Base-by-base conservation (phyloP, 2,888 invertebrate species). In the Rotaria socialis region DNA sequence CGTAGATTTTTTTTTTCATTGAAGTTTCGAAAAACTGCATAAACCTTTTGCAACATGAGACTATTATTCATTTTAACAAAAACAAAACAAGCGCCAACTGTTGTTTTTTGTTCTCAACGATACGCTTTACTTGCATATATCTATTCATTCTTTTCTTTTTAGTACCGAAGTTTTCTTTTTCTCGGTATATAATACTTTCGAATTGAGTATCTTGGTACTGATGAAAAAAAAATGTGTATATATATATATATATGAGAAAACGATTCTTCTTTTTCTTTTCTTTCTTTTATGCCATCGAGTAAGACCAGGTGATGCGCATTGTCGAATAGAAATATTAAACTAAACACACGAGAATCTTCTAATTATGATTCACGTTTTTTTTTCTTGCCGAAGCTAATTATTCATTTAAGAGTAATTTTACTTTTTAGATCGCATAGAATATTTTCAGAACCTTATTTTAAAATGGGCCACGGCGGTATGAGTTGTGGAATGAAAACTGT, bases 401-500 rank as follows among this genome's bases (percentile, higher is more conserved):
- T 41, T 19, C 0, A 16, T 27, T 67, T 7, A 67, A 67, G 4
- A 2, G 16, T 5, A 4, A 56, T 16, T 19, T 67, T 67, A 2
- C 5, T 19, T 67, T 67, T 67, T 11, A 67, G 67, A 67, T 19
- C n/a, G 27, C 1, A 27, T 35, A 67, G 6, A 67, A 10, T 8
- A 19, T 24, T 24, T 24, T 6, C 24, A 7, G 10, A 19, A 67
- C 8, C 6, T 27, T 67, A 43, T 47, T 67, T 75, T 55, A 67
- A 84, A 58, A 86, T 84, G 84, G 84, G 86, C 41, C 80, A n/a
- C 10, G 80, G 80, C 19, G 86, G 86, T 67, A 47, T 86, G 52
- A 84, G 86, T 67, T 86, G 86, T 67, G 84, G 84, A 43, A 84
- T 84, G 27, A 86, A 86, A 35, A 56, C 84, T 5, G n/a, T 84